Evolutionary conservation across 2,888 invertebrate species (phyloP).

Genomic region (Phorcus lineatus): DNA sequence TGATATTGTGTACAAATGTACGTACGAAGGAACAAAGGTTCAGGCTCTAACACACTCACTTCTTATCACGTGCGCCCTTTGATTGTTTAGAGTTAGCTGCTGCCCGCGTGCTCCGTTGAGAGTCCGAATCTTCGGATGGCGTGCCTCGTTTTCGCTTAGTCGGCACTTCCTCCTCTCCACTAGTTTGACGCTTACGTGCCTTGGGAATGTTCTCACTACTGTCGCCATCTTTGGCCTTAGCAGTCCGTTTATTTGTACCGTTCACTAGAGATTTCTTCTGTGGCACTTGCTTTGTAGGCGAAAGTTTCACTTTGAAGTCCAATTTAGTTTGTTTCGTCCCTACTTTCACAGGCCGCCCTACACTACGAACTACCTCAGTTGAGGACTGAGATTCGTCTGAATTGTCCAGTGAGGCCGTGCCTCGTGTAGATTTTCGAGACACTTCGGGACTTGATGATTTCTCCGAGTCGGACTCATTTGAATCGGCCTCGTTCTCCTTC

Average conservation of each 20-base stretch:
- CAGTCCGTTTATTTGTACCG: conserved; percentile 33
- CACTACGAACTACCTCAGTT: neutral
- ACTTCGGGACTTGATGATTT: conserved; percentile 28
- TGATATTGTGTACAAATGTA: too few relatives aligned
- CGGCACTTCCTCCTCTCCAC: conserved; percentile 30
- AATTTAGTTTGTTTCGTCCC: conserved; percentile 54
- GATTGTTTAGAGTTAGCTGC: conserved; percentile 19
- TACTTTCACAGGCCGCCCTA: conserved; percentile 39
- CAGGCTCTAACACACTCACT: neutral
- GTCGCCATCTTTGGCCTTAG: conserved; percentile 24
- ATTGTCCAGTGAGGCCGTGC: conserved; percentile 27
- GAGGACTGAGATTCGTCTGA: conserved; percentile 29
- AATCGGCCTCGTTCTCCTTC: conserved; percentile 31
- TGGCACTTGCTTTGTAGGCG: conserved; percentile 26
- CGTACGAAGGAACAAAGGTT: too few relatives aligned
- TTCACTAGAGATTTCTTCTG: conserved; percentile 36
- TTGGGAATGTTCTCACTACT: conserved; percentile 11
- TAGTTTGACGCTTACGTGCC: conserved; percentile 29
- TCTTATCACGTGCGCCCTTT: conserved; percentile 6
- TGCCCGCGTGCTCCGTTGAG: conserved; percentile 27
- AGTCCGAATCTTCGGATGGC: conserved; percentile 20
- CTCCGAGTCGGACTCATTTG: conserved; percentile 27
- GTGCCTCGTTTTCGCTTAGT: conserved; percentile 18
- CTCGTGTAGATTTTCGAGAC: conserved; percentile 31
- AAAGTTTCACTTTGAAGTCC: conserved; percentile 44